Base-by-base conservation (phyloP, 2,797 vertebrate species). In the Tragelaphus eurycerus region DNA sequence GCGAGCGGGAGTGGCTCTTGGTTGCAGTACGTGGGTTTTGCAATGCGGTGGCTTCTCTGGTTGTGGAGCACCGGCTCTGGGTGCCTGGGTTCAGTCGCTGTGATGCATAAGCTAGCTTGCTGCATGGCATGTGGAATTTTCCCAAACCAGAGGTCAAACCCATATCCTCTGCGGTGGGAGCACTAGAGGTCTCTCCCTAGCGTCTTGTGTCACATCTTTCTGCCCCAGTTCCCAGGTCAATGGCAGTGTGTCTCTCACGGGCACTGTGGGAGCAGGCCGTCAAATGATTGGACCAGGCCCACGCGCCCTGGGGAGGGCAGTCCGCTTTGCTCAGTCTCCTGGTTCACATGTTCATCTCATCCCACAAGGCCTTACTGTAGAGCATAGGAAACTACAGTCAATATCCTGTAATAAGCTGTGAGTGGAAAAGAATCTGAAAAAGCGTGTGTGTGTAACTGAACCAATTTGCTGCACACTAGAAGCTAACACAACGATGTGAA, bases 11-110 rank as follows among this genome's bases (percentile, higher is more conserved):
- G 67, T 10, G 0, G 10, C 67, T 6, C 19, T 38, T 38, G n/a
- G 67, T 12, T 12, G 64, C 1, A 0, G n/a, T 0, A 3, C 0
- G 2, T 23, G 34, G 67, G 5, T 11, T 13, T 11, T 5, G 6
- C 11, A 2, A 2, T 34, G 64, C 0, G 0, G n/a, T 1, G 19
- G 5, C 19, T 23, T 38, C 67, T 13, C 34, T 38, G 34, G 10
- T 11, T 13, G 10, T 12, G 10, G 19, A 0, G 3, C 67, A 2
- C 0, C 19, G 1, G 19, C 34, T 23, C 67, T 71, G 64, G 17
- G n/a, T 23, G n/a, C 64, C 17, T 38, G n/a, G n/a, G 10, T 5
- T 38, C 29, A 21, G 10, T 2, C 0, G 64, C 64, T 6, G 2
- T 34, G 64, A 71, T 0, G 0, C 64, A 0, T 21, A 71, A 34